Percentiles rank a stretch among this genome's conserved stretches.
Conservation (phyloP, 2,888 invertebrate genomes). For the Hoplodrina ambigua region DNA sequence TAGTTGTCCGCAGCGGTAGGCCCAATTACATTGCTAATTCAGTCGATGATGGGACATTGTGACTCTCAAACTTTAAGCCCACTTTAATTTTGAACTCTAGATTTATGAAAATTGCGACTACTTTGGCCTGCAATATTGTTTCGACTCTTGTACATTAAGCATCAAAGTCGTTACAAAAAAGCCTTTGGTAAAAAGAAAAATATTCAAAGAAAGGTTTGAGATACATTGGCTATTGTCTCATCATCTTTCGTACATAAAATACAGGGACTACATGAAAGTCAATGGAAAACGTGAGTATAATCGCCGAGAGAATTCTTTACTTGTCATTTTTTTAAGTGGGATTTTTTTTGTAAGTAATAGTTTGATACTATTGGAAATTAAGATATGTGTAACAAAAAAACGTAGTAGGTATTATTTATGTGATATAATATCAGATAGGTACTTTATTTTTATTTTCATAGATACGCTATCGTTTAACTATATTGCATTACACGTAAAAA, state of each 20-base stretch:
- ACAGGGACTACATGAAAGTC: slow-evolving; percentile 80
- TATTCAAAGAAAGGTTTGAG: slow-evolving; percentile 57
- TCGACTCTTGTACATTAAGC: neutral
- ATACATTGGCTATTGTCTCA: slow-evolving; percentile 78
- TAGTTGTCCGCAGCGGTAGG: slow-evolving; percentile 59
- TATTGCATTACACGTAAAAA: neutral
- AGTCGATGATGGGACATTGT: slow-evolving; percentile 60
- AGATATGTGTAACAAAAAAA: too few relatives aligned
- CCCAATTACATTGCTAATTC: slow-evolving; percentile 57
- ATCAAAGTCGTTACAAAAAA: neutral
- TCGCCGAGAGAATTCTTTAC: slow-evolving; percentile 61
- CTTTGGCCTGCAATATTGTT: neutral
- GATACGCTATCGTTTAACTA: neutral
- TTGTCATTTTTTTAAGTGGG: neutral
- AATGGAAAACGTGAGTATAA: slow-evolving; percentile 88
- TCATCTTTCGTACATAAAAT: slow-evolving; percentile 79
- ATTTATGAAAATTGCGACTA: neutral
- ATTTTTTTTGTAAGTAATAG: neutral
- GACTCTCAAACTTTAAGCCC: slow-evolving; percentile 48
- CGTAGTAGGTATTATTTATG: too few relatives aligned
- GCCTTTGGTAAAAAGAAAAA: neutral
- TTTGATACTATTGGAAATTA: neutral
- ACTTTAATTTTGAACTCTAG: neutral
- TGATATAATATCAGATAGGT: too few relatives aligned
- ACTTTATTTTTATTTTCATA: too few relatives aligned